Evolutionary conservation across 2,888 invertebrate genomes (phyloP).

Genomic region (Rhaphigaster nebulosa): DNA sequence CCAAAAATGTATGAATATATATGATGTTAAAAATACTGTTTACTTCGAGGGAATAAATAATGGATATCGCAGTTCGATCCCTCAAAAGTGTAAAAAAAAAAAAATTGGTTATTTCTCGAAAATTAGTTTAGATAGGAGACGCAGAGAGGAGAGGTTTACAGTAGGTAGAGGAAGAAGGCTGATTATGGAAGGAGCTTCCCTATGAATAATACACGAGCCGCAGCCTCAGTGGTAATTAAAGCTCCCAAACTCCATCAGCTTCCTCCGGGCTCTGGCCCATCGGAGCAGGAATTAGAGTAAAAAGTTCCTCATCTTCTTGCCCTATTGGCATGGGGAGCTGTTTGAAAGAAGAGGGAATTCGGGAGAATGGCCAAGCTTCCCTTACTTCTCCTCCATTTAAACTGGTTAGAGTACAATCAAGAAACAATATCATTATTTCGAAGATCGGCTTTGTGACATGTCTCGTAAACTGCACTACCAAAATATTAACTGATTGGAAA

Average conservation of each 20-base stretch:
- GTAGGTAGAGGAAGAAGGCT: conserved; percentile 2
- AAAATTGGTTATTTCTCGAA: background rate
- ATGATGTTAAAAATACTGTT: background rate
- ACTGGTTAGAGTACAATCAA: background rate
- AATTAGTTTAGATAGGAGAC: conserved; percentile 10
- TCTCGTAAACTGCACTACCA: background rate
- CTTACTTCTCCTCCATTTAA: background rate
- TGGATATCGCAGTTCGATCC: background rate
- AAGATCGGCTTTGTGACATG: background rate
- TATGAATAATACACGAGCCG: conserved; percentile 26
- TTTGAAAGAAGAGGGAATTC: background rate
- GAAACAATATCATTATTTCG: background rate
- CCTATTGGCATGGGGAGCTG: background rate
- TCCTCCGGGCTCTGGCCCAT: background rate
- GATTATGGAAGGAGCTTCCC: conserved; percentile 32
- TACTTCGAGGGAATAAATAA: background rate
- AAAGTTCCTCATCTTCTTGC: conserved; percentile 28
- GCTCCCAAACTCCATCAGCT: conserved; percentile 29
- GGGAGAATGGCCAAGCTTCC: background rate
- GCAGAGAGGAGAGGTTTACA: background rate
- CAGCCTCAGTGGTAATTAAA: conserved; percentile 36
- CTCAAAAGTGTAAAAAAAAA: background rate
- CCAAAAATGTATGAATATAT: too few species aligned
- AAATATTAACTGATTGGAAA: too few species aligned
- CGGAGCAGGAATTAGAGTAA: conserved; percentile 22